phyloP scores from a whole-genome alignment of 2,888 invertebrate genomes.

The Conomelus anceps region DNA sequence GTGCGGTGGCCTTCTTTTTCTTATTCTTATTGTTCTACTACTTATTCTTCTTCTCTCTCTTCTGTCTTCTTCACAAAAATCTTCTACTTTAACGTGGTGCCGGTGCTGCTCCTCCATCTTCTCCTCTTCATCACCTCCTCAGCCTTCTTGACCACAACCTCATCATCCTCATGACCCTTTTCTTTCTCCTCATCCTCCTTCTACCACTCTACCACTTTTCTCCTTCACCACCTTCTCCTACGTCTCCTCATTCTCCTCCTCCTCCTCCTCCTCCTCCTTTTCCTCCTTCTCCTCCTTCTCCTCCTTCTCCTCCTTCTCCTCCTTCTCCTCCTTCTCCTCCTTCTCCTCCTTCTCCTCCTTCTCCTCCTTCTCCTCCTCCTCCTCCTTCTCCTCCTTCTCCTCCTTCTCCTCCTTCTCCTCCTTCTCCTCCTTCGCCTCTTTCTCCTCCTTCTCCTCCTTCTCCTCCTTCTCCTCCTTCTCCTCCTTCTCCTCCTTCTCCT shows the following conservation, averaged over 20 bases:
- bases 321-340: slow-evolving; percentile 19
- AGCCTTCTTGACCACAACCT: background rate
- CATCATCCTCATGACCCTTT: background rate
- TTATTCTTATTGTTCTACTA: background rate
- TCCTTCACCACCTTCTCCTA: too few species aligned
- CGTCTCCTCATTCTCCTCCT: too few species aligned
- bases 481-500: slow-evolving; percentile 22
- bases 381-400: slow-evolving; percentile 31
- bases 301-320: slow-evolving; percentile 25
- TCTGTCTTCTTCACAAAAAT: background rate
- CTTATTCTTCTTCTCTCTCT: background rate
- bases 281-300: slow-evolving; percentile 23
- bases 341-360: slow-evolving; percentile 26
- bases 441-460: slow-evolving; percentile 31
- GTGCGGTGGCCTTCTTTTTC: background rate
- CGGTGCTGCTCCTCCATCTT: background rate
- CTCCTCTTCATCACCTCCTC: background rate
- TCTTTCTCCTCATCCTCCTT: background rate
- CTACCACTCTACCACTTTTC: background rate
- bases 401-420: slow-evolving; percentile 35
- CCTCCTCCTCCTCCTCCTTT: background rate
- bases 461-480: slow-evolving; percentile 27
- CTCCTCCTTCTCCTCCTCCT: slow-evolving; percentile 34
- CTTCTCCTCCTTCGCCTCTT: slow-evolving; percentile 30
- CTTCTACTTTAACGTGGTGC: too few species aligned